Base-by-base conservation (phyloP, 2,113 vertebrate species). In the Cranoglanis bouderius region DNA sequence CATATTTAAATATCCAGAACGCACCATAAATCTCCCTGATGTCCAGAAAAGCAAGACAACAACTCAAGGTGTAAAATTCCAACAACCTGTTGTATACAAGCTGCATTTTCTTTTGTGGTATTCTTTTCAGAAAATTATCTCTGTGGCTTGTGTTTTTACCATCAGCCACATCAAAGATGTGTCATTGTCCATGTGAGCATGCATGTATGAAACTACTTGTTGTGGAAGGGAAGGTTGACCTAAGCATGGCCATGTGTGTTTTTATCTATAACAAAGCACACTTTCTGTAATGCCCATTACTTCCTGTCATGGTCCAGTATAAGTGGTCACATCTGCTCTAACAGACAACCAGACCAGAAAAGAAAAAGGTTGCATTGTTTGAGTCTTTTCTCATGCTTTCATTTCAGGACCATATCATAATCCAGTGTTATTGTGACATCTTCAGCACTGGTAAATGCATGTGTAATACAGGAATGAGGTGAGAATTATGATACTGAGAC, bases 191-290 rank as follows among this genome's bases (percentile, higher is more conserved):
- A 46, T 74, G 77, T 74, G 43, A 88, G 67, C 55, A 40, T 82
- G 67, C 84, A 61, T 82, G 74, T 86, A 87, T 63, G 51, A 75
- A 53, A 85, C 65, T 43, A 19, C 86, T 87, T 88, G 84, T 91
- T 86, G 87, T 84, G 90, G 90, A 87, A 80, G 32, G 84, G 81
- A 63, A 24, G 80, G 86, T 84, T 90, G 90, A 86, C 90, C 87
- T n/a, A 59, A 90, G 72, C 40, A 81, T 88, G 70, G 24, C 72
- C 77, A 61, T 61, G 86, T 87, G 87, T 85, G 85, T 89, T 70
- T 87, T 90, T 90, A 91, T 91, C 90, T 91, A 83, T 87, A 85
- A 88, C 84, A 88, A 85, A 88, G 61, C 90, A 91, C 80, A 91
- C 81, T 90, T 91, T 89, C 90, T 91, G 87, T 91, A 81, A 83